Conservation (phyloP, 35 echinoderm and acorn worm genomes). For the Ophiothrix spiculata region DNA sequence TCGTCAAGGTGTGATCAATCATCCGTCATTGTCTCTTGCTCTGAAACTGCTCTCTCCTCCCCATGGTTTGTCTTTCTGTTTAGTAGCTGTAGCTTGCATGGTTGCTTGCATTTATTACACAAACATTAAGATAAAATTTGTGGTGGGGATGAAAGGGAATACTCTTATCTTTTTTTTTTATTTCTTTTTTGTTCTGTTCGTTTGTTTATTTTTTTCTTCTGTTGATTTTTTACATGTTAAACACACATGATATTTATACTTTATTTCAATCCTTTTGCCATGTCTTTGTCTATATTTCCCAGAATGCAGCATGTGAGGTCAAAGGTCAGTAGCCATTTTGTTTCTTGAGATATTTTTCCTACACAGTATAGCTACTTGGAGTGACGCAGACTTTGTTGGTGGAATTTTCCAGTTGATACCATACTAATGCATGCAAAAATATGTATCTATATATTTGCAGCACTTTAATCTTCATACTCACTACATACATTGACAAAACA, state of each 20-base stretch:
- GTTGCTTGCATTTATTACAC: background rate
- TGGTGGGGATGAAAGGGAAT: background rate
- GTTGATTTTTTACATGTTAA: constrained; percentile 9
- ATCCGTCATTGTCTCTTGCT: background rate
- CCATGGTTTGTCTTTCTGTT: background rate
- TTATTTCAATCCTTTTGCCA: constrained; percentile 16
- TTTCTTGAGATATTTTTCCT: constrained; percentile 1
- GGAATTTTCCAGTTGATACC: constrained; percentile 11
- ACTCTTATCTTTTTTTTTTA: background rate
- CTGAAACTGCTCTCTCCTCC: background rate
- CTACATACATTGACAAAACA: constrained; percentile 5
- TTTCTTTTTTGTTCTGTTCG: background rate
- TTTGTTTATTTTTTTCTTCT: background rate
- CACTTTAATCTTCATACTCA: constrained; percentile 4
- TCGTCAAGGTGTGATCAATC: no score
- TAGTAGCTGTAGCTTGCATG: background rate
- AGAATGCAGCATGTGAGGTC: constrained; percentile 14
- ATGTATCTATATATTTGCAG: constrained; percentile 12
- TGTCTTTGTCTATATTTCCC: constrained; percentile 15
- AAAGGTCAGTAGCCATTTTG: constrained; percentile 12
- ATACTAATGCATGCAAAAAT: constrained; percentile 15
- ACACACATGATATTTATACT: background rate
- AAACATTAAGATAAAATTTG: background rate
- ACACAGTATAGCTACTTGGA: constrained; percentile 7
- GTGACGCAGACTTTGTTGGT: constrained; percentile 9